phyloP scores from a whole-genome alignment of 1,140 invertebrate genomes.

The Nasonia giraulti region DNA sequence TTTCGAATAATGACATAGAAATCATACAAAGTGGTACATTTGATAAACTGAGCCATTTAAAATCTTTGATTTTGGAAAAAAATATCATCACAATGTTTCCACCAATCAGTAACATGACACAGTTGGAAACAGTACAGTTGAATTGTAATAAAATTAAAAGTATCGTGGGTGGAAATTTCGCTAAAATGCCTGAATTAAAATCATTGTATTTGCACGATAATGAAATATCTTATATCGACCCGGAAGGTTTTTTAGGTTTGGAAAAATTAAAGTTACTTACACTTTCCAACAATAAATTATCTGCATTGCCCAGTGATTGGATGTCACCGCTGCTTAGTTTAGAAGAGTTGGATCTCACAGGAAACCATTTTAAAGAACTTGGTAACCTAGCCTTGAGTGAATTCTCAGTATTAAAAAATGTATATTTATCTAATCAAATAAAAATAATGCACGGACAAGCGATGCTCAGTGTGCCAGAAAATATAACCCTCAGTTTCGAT shows the following conservation, averaged over 20 bases:
- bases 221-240: neutral
- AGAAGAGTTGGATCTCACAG: conserved; percentile 35
- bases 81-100: conserved; percentile 31
- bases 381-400: neutral
- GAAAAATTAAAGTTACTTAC: conserved; percentile 38
- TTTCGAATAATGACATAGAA: conserved; percentile 59
- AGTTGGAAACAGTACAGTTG: conserved; percentile 18
- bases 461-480: neutral
- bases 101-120: neutral
- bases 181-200: neutral
- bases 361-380: conserved; percentile 32
- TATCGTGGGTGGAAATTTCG: neutral
- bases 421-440: conserved; percentile 48
- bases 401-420: neutral
- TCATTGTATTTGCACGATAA: conserved; percentile 48
- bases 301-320: conserved; percentile 21
- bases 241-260: neutral
- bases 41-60: neutral
- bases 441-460: neutral
- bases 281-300: conserved; percentile 45
- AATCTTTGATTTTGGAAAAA: conserved; percentile 34
- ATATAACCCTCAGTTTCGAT: conserved; percentile 15
- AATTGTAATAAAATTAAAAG: conserved; percentile 42
- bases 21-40: neutral
- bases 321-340: neutral